These are phyloP conservation scores for Sminthurides bifidus DNA, from an alignment of 1,140 invertebrate species.

Conservation along the genomic window DNA sequence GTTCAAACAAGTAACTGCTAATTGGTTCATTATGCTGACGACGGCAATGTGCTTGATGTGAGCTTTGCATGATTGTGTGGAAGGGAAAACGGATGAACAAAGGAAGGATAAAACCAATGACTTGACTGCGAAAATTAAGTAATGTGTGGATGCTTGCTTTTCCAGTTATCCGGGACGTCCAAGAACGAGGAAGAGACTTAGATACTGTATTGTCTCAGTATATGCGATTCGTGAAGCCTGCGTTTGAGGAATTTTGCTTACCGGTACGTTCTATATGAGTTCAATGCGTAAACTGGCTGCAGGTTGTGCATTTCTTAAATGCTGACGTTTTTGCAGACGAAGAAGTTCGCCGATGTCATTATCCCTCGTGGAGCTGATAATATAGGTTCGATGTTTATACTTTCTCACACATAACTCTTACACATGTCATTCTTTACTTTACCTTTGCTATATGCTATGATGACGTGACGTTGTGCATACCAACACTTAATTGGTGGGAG, in stretches of 20 bases:
- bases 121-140: no score
- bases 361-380: constrained; percentile 96
- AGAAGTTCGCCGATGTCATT: constrained; percentile 99
- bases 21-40: no score
- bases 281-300: neutral
- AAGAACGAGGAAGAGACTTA: constrained; percentile 82
- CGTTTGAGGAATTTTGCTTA: constrained; percentile 98
- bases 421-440: no score
- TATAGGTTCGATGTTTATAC: constrained; percentile 53
- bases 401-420: neutral
- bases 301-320: neutral
- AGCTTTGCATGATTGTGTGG: no score
- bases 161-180: constrained; percentile 83
- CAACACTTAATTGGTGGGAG: no score
- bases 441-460: no score
- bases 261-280: constrained; percentile 53
- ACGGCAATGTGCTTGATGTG: no score
- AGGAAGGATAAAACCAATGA: no score
- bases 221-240: constrained; percentile 94
- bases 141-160: no score
- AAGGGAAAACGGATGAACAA: no score
- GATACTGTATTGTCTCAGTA: constrained; percentile 93
- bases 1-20: no score
- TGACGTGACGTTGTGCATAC: no score
- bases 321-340: constrained; percentile 60